Base-by-base conservation (phyloP, 1,140 invertebrate genomes). In the fruit fly (Drosophila melanogaster) region DNA sequence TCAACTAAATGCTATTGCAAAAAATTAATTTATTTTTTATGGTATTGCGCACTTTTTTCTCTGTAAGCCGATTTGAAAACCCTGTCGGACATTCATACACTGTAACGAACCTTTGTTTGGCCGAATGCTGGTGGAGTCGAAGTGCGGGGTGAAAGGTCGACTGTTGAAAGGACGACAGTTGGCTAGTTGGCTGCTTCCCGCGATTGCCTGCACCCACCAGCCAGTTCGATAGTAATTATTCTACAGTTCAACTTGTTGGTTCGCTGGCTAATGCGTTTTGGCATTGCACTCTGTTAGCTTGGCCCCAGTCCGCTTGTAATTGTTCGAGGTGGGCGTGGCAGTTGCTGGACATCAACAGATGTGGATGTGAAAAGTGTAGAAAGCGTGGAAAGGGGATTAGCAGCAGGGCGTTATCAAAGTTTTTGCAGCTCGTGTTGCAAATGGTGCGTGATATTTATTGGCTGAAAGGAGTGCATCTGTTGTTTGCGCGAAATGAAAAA, bases 151-250 rank as follows among this genome's bases (percentile, higher is more conserved):
- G 17, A 17, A 17, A 41, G 37, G 50, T 40, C 35, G 38, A 46
- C 49, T 55, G 47, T 30, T 65, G 65, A 69, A 69, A 67, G 62
- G 67, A 43, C 44, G 67, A 43, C 44, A 53, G 72, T 50, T 73
- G 81, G 62, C 51, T 70, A 74, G 76, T 83, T 87, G 70, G 46
- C 49, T 47, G 72, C 71, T 62, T 87, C 76, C 80, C 72, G 65
- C 55, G 43, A 51, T 33, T 53, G 41, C 41, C 40, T 33, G 35
- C 14, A 35, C 4, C n/a, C 26, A 26, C 51, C 30, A n/a, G 19
- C 35, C 72, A 41, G 84, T 72, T 79, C 84, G 58, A 77, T 86
- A 76, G 84, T 79, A 86, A 86, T 86, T 86, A 86, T 89, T 87
- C 59, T 46, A 44, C 47, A 64, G 79, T 84, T 60, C 15, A 79